Base-by-base conservation (phyloP, 2,888 invertebrate species). In the Apamea monoglypha region DNA sequence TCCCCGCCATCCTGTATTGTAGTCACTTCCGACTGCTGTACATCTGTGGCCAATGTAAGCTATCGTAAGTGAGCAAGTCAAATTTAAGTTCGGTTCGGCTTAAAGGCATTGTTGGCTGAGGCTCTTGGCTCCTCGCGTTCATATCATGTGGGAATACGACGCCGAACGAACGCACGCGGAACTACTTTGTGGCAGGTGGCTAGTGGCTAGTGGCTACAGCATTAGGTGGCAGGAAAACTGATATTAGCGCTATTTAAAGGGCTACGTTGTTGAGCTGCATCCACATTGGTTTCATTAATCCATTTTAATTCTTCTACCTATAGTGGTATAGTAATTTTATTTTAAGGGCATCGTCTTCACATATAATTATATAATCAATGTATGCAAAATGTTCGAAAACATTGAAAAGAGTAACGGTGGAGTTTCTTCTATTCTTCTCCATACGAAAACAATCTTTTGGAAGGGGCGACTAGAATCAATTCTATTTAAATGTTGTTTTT, bases 1-100 rank as follows among this genome's bases (percentile, higher is more conserved):
- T 63, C 32, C 18, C 18, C 18, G 18, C 18, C 29, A 32, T 7
- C 63, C 18, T 18, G 32, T 36, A 21, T 5, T 21, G 64, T 12
- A 25, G 64, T 1, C 66, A 16, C 76, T 83, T 91, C 89, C 76
- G 86, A 85, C 18, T 12, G 32, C n/a, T 44, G 12, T 78, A 83
- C 29, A 76, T 88, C 85, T 61, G 1, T 25, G 82, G 50, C 69
- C 76, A 79, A 82, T 87, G 87, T 89, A 88, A 90, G 90, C 90
- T 91, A 91, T 91, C 81, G 89, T 91, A 88, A 91, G 91, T 91
- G 90, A 92, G 88, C 88, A 86, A 91, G 91, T 91, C 90, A 88
- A 90, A 90, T 90, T 91, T 88, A 87, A 87, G 78, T 89, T 74
- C 40, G 82, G 85, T 85, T 82, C 66, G 80, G 89, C 86, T 90